These are phyloP conservation scores for Plusia festucae DNA, from an alignment of 2,888 invertebrate genomes.

Conservation along the genomic window DNA sequence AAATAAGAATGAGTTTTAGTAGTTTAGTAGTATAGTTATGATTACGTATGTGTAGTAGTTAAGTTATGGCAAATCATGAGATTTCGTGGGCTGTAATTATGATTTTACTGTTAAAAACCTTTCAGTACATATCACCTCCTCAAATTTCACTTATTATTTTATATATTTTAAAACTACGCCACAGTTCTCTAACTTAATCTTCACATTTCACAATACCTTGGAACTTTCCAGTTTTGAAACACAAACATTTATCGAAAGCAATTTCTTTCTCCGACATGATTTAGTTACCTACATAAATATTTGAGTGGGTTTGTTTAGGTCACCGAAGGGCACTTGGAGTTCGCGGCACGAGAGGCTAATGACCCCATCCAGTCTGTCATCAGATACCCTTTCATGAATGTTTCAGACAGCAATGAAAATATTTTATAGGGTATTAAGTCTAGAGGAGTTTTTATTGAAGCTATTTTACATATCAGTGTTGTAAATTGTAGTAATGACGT, in stretches of 20 bases:
- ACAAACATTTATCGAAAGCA: constrained; percentile 45
- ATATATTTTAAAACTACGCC: too few relatives aligned
- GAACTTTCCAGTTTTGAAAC: not conserved
- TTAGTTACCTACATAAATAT: constrained; percentile 53
- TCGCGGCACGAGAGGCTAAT: constrained; percentile 59
- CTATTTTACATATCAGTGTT: not conserved
- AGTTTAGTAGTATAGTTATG: not conserved
- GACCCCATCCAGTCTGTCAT: constrained; percentile 59
- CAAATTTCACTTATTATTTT: too few relatives aligned
- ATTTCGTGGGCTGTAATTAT: too few relatives aligned
- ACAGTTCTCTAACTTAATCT: not conserved
- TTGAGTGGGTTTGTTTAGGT: constrained; percentile 60
- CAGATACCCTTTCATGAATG: constrained; percentile 38
- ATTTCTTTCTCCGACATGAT: constrained; percentile 49
- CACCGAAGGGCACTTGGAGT: constrained; percentile 61
- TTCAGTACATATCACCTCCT: too few relatives aligned
- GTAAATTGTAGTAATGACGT: not conserved
- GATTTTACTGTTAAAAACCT: too few relatives aligned
- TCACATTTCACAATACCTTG: not conserved
- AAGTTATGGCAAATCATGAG: too few relatives aligned
- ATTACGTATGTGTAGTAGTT: not conserved
- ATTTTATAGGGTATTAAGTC: not conserved
- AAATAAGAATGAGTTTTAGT: not conserved
- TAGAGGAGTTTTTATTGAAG: not conserved
- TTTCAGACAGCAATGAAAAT: constrained; percentile 12